These are phyloP conservation scores for Eurypyga helias DNA, from an alignment of 2,113 vertebrate genomes.

Conservation along the genomic window DNA sequence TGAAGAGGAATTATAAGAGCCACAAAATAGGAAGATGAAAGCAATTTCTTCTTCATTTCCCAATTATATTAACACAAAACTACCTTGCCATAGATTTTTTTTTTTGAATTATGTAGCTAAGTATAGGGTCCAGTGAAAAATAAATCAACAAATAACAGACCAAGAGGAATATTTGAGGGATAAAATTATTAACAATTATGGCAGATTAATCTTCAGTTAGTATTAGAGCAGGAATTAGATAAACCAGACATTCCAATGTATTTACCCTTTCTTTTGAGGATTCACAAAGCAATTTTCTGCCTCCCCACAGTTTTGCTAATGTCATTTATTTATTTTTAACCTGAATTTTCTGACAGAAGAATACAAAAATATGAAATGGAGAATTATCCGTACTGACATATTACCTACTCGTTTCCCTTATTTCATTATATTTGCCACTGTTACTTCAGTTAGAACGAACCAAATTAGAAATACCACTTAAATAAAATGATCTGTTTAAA, in stretches of 20 bases:
- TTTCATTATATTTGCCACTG: not conserved
- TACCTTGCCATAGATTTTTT: not conserved
- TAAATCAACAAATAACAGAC: not conserved
- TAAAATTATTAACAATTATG: not conserved
- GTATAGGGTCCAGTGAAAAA: not conserved
- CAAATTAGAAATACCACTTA: not conserved
- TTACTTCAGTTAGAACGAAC: not conserved
- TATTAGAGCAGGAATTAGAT: not conserved
- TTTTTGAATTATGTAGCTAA: not conserved
- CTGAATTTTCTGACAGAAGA: not conserved
- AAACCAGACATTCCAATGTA: not conserved
- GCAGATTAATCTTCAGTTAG: not conserved
- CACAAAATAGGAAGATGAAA: not conserved
- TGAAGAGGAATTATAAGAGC: not conserved
- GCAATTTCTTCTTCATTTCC: not conserved
- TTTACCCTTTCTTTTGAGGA: not conserved
- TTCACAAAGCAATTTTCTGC: not conserved
- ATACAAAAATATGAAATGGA: not conserved
- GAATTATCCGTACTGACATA: not conserved
- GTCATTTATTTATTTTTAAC: not conserved
- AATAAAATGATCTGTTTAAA: not conserved
- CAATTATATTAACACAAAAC: not conserved
- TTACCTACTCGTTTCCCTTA: not conserved
- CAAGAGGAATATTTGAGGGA: not conserved
- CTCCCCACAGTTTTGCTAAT: not conserved